These are phyloP conservation scores for Phrynocephalus versicolor DNA, from an alignment of 2,113 vertebrate species.

Conservation along the genomic window DNA sequence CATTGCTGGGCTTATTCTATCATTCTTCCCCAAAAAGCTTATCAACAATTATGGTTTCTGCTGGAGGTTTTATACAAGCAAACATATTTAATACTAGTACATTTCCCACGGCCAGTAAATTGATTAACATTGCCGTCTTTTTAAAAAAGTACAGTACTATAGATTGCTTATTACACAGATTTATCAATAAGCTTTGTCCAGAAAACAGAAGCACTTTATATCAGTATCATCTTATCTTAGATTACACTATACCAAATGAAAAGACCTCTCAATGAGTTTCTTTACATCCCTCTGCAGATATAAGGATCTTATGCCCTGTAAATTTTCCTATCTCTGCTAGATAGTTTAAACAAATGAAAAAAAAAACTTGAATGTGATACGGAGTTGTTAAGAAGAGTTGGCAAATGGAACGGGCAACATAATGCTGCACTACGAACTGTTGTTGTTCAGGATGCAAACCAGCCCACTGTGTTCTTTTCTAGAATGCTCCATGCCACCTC, in stretches of 20 bases:
- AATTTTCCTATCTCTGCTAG: no score
- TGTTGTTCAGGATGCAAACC: background rate
- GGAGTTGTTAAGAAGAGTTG: background rate
- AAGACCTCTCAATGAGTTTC: background rate
- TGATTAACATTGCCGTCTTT: background rate
- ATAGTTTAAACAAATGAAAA: no score
- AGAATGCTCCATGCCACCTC: background rate
- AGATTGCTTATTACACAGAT: background rate
- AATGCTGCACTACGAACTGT: background rate
- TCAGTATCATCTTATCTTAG: no score
- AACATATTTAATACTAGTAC: background rate
- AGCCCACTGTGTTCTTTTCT: background rate
- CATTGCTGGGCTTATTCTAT: constrained; percentile 25
- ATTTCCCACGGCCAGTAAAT: background rate
- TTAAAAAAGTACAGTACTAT: background rate
- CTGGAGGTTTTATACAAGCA: background rate
- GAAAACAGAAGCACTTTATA: no score
- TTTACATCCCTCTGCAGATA: background rate
- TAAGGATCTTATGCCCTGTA: no score
- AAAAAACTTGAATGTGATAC: background rate
- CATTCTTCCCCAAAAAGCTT: background rate
- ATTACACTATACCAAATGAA: no score
- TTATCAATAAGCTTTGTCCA: no score
- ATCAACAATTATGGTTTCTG: background rate
- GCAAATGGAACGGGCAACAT: background rate